Conservation (phyloP, 2,888 invertebrate species). For the Yponomeuta sedellus region DNA sequence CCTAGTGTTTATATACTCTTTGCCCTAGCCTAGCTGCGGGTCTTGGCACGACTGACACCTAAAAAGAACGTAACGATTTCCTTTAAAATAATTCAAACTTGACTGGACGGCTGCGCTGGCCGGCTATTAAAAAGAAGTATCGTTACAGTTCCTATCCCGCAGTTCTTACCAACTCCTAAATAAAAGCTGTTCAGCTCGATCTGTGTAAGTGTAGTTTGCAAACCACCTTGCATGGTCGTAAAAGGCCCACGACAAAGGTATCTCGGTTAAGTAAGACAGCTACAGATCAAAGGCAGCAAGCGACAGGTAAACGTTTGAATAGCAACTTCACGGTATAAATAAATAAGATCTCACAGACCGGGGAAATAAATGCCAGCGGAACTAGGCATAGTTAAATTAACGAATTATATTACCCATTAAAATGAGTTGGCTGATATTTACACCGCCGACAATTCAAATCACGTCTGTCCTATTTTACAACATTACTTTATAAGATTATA, state of each 20-base stretch:
- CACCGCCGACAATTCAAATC: too few relatives aligned
- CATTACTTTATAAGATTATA: too few relatives aligned
- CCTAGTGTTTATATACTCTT: too few relatives aligned
- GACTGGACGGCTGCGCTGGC: too few relatives aligned
- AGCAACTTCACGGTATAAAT: background rate
- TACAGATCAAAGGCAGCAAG: background rate
- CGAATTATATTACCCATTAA: background rate
- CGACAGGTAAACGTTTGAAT: background rate
- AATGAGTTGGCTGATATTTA: background rate
- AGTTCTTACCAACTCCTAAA: background rate
- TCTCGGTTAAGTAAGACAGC: background rate
- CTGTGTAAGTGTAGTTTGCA: background rate
- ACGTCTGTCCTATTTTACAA: too few relatives aligned
- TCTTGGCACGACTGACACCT: too few relatives aligned
- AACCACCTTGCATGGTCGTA: background rate
- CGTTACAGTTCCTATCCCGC: background rate
- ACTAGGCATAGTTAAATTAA: background rate
- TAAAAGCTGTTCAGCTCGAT: background rate
- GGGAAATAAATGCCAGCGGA: background rate
- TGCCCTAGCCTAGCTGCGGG: too few relatives aligned
- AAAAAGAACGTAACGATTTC: too few relatives aligned
- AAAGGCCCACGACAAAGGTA: background rate
- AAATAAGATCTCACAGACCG: background rate
- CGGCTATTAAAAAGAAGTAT: too few relatives aligned
- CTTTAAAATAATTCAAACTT: too few relatives aligned